Evolutionary conservation across 1,140 invertebrate species (phyloP).

Genomic region (Andricus grossulariae): DNA sequence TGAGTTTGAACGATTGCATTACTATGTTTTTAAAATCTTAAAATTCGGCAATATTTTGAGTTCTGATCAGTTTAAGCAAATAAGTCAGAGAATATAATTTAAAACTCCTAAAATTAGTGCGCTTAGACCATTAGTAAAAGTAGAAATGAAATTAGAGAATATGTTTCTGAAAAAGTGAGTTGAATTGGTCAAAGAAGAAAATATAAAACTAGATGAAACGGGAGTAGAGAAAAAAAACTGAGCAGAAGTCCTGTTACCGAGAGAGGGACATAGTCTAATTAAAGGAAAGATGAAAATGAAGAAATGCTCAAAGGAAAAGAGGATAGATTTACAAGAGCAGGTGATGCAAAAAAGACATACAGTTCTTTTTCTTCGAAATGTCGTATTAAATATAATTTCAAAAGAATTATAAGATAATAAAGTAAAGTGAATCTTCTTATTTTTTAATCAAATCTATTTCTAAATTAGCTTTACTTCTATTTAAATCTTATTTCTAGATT

Average conservation of each 20-base stretch:
- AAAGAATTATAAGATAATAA: conserved; percentile 23
- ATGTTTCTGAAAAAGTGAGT: neutral
- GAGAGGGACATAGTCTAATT: conserved; percentile 1
- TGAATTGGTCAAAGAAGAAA: neutral
- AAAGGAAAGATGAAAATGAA: conserved; percentile 17
- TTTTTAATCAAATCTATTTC: neutral
- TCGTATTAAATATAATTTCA: conserved; percentile 9
- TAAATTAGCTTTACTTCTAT: neutral
- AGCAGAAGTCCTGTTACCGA: neutral
- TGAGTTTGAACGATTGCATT: too few relatives aligned
- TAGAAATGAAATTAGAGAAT: neutral
- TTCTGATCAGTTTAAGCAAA: too few relatives aligned
- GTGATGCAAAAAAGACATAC: conserved; percentile 17
- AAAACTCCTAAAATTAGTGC: too few relatives aligned
- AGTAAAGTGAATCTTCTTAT: neutral
- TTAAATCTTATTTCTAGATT: neutral
- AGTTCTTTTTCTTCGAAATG: neutral
- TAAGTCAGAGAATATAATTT: too few relatives aligned
- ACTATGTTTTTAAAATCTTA: too few relatives aligned
- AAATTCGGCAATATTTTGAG: too few relatives aligned
- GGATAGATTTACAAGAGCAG: conserved; percentile 4
- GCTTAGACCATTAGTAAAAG: neutral
- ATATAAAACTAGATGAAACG: neutral
- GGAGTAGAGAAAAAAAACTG: neutral
- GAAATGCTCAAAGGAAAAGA: conserved; percentile 26